Percentiles rank a stretch among this genome's conserved stretches.
These are phyloP conservation scores for Euphonia xanthogaster DNA, from an alignment of 2,797 vertebrate species.

Conservation along the genomic window DNA sequence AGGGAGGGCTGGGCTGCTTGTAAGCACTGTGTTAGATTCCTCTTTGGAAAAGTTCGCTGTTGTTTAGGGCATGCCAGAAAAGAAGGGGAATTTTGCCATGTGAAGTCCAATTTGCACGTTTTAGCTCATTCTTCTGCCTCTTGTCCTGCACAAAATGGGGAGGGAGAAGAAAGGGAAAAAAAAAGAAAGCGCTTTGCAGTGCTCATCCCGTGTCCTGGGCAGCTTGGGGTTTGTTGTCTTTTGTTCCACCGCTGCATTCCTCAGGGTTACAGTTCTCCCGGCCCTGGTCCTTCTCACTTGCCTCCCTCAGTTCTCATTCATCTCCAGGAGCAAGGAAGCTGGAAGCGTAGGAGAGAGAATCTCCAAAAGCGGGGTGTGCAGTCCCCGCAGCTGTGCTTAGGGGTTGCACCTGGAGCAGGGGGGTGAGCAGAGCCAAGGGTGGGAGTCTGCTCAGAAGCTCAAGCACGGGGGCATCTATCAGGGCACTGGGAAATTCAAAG, in stretches of 20 bases:
- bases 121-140: conserved; percentile 48
- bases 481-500: neutral
- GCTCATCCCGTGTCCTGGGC: neutral
- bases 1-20: conserved; percentile 19
- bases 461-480: neutral
- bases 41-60: conserved; percentile 51
- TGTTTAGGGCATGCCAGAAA: conserved; percentile 53
- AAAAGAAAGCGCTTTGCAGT: neutral
- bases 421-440: neutral
- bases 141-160: neutral
- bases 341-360: neutral
- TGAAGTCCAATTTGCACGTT: conserved; percentile 51
- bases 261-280: conserved; percentile 23
- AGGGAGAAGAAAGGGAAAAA: neutral
- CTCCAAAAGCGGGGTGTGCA: neutral
- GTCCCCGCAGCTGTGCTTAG: neutral
- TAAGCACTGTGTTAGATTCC: conserved; percentile 47
- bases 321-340: neutral
- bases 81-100: conserved; percentile 61
- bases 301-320: conserved; percentile 22
- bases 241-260: conserved; percentile 57
- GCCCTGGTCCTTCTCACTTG: conserved; percentile 27
- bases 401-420: conserved; percentile 3
- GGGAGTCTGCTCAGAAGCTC: neutral
- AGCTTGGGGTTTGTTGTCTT: conserved; percentile 47